Conservation (phyloP, 1,140 invertebrate genomes). For the Drosophila truncata region DNA sequence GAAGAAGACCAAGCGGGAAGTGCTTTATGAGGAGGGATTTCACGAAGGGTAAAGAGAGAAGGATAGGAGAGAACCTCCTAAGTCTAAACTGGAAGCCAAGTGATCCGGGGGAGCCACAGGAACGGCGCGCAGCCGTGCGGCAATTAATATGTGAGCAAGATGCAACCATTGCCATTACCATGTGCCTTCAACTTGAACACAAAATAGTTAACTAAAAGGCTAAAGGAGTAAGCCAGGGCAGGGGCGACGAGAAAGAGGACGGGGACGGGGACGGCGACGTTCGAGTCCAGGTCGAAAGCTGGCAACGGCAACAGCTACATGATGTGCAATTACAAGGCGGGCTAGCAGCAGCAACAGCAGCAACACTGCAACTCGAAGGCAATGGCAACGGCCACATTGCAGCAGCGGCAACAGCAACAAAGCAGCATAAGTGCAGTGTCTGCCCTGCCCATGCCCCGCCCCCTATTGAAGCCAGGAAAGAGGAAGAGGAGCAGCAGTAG, state of each 20-base stretch:
- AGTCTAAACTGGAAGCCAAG: constrained; percentile 48
- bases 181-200: constrained; percentile 83
- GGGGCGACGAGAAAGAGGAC: background rate
- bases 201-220: constrained; percentile 83
- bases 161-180: constrained; percentile 83
- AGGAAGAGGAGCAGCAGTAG: constrained; percentile 41
- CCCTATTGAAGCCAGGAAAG: constrained; percentile 32
- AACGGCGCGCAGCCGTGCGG: constrained; percentile 80
- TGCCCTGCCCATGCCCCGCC: constrained; percentile 37
- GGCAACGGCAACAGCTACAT: constrained; percentile 78
- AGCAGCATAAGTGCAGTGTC: constrained; percentile 69
- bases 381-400: constrained; percentile 32
- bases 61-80: constrained; percentile 1
- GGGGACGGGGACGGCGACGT: background rate
- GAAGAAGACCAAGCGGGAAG: constrained; percentile 34
- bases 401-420: constrained; percentile 49
- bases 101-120: constrained; percentile 61
- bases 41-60: background rate
- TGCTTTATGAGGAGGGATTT: constrained; percentile 16
- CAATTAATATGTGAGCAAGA: constrained; percentile 83
- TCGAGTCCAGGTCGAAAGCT: constrained; percentile 36
- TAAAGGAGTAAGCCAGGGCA: constrained; percentile 8
- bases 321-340: constrained; percentile 83
- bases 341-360: constrained; percentile 48
- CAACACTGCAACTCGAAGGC: constrained; percentile 34